phyloP scores from a whole-genome alignment of 2,888 invertebrate species.

The Meloe dianella region DNA sequence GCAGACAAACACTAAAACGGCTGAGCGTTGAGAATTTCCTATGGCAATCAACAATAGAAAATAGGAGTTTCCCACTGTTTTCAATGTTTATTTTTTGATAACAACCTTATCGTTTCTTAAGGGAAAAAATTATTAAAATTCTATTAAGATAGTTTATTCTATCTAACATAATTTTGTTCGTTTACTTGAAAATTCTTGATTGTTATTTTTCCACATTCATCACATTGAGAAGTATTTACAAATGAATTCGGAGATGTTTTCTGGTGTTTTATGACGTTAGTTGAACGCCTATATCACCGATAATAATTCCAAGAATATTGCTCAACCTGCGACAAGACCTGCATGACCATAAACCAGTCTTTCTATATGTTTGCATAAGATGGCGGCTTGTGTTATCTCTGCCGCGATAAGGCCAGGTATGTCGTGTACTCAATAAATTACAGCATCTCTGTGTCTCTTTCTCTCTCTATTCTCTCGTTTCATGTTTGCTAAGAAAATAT shows the following conservation, averaged over 20 bases:
- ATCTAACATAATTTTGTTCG: background rate
- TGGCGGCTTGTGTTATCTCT: constrained; percentile 56
- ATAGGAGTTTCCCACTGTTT: background rate
- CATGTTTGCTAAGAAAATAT: constrained; percentile 47
- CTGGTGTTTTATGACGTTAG: background rate
- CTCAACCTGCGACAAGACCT: constrained; percentile 48
- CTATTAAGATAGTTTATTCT: no score
- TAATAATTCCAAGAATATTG: constrained; percentile 50
- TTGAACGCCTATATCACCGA: constrained; percentile 7
- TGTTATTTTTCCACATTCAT: background rate
- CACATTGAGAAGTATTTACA: background rate
- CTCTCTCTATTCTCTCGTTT: constrained; percentile 33
- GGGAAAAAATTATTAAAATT: background rate
- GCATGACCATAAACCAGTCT: constrained; percentile 55
- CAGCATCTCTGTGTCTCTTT: constrained; percentile 46
- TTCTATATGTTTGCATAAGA: constrained; percentile 52
- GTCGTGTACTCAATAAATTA: constrained; percentile 55
- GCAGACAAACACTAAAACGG: background rate
- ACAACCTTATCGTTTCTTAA: background rate
- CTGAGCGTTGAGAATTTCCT: background rate
- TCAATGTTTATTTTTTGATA: background rate
- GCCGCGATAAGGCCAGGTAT: constrained; percentile 55
- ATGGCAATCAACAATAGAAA: background rate
- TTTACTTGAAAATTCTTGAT: background rate
- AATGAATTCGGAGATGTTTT: background rate